A percentile compares a stretch with the other conserved stretches of the same genome.
phyloP scores from a whole-genome alignment of 2,113 vertebrate genomes.

The Furnarius figulus region DNA sequence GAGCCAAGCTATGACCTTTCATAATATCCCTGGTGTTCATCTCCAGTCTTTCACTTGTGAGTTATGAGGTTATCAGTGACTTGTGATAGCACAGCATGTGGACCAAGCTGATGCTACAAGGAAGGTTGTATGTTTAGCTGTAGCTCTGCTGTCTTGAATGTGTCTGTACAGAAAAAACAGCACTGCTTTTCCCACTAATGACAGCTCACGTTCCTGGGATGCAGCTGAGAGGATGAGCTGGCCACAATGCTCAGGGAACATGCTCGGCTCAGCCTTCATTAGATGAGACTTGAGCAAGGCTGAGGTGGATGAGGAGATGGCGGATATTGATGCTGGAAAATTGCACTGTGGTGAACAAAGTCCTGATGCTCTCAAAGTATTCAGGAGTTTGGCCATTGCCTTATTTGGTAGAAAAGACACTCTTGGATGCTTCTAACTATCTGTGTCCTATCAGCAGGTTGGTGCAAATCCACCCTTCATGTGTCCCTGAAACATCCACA shows the following conservation, averaged over 20 bases:
- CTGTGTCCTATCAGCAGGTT: neutral
- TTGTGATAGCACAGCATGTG: accelerated
- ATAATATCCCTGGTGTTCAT: neutral
- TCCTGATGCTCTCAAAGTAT: neutral
- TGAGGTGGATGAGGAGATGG: neutral
- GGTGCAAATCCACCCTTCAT: neutral
- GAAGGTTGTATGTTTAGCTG: neutral
- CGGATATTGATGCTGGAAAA: neutral
- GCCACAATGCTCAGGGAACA: neutral
- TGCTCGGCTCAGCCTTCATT: neutral
- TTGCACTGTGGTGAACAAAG: neutral
- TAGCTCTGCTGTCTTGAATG: neutral
- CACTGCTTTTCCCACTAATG: neutral
- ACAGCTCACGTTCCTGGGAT: neutral
- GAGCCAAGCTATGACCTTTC: neutral
- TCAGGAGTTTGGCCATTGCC: neutral
- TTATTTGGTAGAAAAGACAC: neutral
- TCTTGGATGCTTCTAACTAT: neutral
- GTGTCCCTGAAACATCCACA: neutral
- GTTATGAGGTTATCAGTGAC: neutral
- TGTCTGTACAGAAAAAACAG: neutral
- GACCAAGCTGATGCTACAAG: accelerated
- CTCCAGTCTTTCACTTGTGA: neutral
- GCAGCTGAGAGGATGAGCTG: neutral
- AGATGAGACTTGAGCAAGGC: neutral